Evolutionary conservation across 2,113 vertebrate genomes (phyloP), one percentile per base, ranked within the genome.

Genomic region (Leptocoma aspasia): DNA sequence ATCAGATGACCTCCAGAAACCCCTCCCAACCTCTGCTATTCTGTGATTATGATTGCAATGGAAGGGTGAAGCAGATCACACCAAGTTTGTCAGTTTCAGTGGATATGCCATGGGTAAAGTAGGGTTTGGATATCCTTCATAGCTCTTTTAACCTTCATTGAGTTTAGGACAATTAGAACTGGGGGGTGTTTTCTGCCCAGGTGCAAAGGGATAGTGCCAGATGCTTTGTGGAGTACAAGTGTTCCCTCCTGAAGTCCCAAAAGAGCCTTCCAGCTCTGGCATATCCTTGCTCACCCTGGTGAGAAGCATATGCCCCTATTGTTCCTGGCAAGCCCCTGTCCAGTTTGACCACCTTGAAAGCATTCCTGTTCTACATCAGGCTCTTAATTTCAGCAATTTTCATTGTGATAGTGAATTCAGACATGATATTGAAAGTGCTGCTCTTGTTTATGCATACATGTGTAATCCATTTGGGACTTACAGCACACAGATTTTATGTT

Each of bases 361-460:
- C 33, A n/a, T 33, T 71, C 23, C 27, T 59, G 19, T 85, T 52
- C n/a, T 69, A 63, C 33, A 53, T 31, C 7, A 50, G 37, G 14
- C 39, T 77, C 37, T 69, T 69, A 88, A 76, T 86, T 64, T 52
- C 22, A 65, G 22, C 61, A 41, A 11, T 92, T 94, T 92, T 89
- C 37, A 41, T 28, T 26, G 35, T 39, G 13, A 21, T 31, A 47
- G 6, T 52, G 50, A 57, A 69, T 56, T 80, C 71, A 85, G 39
- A 41, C 31, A 31, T 15, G 13, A 35, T 52, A 15, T 22, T 85
- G 53, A 28, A 44, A 64, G 28, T n/a, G 10, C 18, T 63, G 1
- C 7, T 72, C 39, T 60, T 64, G 27, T 94, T 90, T 69, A 27
- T 31, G 31, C 1, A 1, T 28, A 18, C 8, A 24, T 0, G 0